phyloP scores from a whole-genome alignment of 2,113 vertebrate genomes.

The Ammospiza caudacuta region DNA sequence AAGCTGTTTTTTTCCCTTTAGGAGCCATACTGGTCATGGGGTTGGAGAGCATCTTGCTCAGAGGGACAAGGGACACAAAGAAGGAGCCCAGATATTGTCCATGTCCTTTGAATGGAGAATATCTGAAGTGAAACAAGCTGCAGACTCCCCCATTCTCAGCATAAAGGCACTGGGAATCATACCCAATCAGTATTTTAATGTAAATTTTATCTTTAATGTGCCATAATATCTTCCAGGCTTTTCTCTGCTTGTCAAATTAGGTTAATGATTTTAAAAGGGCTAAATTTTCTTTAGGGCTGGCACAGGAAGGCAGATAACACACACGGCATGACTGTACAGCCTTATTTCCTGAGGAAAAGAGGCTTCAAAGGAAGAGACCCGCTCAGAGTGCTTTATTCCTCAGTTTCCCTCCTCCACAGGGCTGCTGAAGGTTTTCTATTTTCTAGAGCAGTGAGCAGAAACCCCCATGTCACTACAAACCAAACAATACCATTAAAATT shows the following conservation, averaged over 20 bases:
- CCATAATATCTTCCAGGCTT: neutral
- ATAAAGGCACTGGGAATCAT: neutral
- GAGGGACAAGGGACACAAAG: neutral
- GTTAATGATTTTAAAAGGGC: neutral
- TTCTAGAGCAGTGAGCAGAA: neutral
- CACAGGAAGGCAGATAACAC: neutral
- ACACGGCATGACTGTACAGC: no score
- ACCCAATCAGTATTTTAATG: neutral
- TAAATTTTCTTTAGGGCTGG: neutral
- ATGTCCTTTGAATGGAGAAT: neutral
- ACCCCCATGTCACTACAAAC: neutral
- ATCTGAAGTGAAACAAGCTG: neutral
- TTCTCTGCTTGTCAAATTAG: neutral
- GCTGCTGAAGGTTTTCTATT: neutral
- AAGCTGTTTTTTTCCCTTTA: neutral
- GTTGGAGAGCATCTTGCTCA: neutral
- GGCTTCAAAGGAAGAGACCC: neutral
- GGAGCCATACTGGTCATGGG: neutral
- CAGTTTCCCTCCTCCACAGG: neutral
- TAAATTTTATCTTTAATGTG: neutral
- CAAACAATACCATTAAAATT: neutral
- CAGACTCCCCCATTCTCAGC: neutral
- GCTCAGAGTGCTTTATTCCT: neutral
- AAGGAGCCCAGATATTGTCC: neutral
- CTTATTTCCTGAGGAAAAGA: neutral